Conservation (phyloP, 2,888 invertebrate species). For the Ichneumoninae sp. region DNA sequence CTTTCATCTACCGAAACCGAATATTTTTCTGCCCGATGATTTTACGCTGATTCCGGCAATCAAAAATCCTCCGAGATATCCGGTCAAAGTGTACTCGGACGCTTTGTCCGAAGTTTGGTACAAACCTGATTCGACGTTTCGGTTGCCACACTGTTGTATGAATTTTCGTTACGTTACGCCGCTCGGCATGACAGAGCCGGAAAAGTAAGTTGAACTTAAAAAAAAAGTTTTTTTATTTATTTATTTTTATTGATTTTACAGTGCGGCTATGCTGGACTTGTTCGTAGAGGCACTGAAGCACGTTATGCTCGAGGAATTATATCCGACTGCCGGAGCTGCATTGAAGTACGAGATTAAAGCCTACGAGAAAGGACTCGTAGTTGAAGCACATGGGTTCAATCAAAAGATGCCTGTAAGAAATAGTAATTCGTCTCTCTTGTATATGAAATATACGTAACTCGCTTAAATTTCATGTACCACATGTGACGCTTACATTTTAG, state of each 20-base stretch:
- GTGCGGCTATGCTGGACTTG: slow-evolving; percentile 86
- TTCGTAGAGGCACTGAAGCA: slow-evolving; percentile 86
- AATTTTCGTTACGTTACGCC: slow-evolving; percentile 91
- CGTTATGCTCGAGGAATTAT: slow-evolving; percentile 89
- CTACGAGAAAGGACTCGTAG: slow-evolving; percentile 88
- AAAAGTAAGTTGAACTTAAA: slow-evolving; percentile 86
- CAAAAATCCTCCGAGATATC: slow-evolving; percentile 82
- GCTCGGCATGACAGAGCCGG: slow-evolving; percentile 86
- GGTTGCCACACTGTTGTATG: slow-evolving; percentile 91
- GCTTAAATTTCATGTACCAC: too few relatives aligned
- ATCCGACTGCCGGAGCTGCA: slow-evolving; percentile 90
- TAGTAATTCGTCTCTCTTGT: slow-evolving; percentile 78
- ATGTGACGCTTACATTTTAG: slow-evolving; percentile 83
- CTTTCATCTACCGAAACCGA: slow-evolving; percentile 89
- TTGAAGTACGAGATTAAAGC: slow-evolving; percentile 87
- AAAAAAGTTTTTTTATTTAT: background rate
- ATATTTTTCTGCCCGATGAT: slow-evolving; percentile 90
- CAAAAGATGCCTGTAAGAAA: slow-evolving; percentile 90
- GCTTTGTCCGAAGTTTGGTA: slow-evolving; percentile 91
- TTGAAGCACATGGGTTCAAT: slow-evolving; percentile 89
- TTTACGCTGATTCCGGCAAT: slow-evolving; percentile 86
- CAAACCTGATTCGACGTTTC: slow-evolving; percentile 92
- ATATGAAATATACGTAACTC: too few relatives aligned
- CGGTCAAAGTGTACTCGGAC: slow-evolving; percentile 86
- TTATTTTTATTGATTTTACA: slow-evolving; percentile 76